Evolutionary conservation across 1,140 invertebrate species (phyloP).

Genomic region (Bradysia coprophila): DNA sequence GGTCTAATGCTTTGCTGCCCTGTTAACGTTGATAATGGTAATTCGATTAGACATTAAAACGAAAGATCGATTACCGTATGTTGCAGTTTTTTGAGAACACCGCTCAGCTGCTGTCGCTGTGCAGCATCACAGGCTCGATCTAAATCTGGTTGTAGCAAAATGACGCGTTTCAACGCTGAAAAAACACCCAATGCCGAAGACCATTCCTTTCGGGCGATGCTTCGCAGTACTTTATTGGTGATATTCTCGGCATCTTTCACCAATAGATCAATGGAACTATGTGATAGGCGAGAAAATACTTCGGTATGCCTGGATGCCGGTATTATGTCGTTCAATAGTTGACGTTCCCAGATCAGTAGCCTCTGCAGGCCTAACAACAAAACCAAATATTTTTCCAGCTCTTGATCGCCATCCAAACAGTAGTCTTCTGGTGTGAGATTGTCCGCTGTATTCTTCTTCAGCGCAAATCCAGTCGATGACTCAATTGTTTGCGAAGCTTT

Average conservation of each 20-base stretch:
- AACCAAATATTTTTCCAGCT: slow-evolving; percentile 75
- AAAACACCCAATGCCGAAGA: slow-evolving; percentile 67
- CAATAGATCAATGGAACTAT: slow-evolving; percentile 66
- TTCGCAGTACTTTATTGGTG: slow-evolving; percentile 54
- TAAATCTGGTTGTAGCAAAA: slow-evolving; percentile 64
- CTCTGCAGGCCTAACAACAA: slow-evolving; percentile 71
- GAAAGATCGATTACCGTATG: slow-evolving; percentile 36
- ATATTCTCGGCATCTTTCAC: slow-evolving; percentile 75
- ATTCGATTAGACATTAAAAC: no score
- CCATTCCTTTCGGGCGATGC: slow-evolving; percentile 64
- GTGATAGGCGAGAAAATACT: slow-evolving; percentile 70
- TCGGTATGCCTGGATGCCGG: slow-evolving; percentile 58
- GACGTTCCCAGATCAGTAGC: slow-evolving; percentile 72
- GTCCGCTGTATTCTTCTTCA: slow-evolving; percentile 23
- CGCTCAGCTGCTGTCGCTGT: slow-evolving; percentile 49
- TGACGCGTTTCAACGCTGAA: slow-evolving; percentile 68
- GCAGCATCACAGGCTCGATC: slow-evolving; percentile 56
- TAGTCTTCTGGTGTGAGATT: slow-evolving; percentile 35
- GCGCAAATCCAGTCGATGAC: slow-evolving; percentile 45
- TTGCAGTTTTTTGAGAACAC: slow-evolving; percentile 54
- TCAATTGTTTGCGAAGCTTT: slow-evolving; percentile 67
- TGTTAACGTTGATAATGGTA: no score
- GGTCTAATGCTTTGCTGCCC: slow-evolving; percentile 78
- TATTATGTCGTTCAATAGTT: slow-evolving; percentile 67
- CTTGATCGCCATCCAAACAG: slow-evolving; percentile 58